These are phyloP conservation scores for Pemphigus obesinymphae DNA, from an alignment of 1,140 invertebrate genomes.

Conservation along the genomic window DNA sequence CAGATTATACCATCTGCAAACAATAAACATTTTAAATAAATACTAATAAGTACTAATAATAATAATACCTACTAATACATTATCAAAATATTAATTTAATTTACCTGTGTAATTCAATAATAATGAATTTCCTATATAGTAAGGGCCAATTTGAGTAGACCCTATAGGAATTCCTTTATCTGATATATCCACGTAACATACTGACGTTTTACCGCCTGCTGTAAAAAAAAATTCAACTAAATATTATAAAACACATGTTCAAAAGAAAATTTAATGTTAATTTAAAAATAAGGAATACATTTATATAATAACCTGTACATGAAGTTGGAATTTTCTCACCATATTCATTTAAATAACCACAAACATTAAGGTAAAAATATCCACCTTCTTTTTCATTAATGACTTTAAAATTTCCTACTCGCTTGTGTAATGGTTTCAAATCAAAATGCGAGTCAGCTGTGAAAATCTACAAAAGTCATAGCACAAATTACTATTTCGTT, in stretches of 20 bases:
- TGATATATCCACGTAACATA: slow-evolving; percentile 6
- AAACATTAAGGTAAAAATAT: slow-evolving; percentile 21
- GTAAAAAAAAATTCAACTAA: not conserved
- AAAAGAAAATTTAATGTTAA: not conserved
- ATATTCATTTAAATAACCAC: slow-evolving; percentile 27
- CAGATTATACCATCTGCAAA: not conserved
- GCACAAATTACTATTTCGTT: not conserved
- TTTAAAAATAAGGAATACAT: not conserved
- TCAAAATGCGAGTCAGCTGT: not conserved
- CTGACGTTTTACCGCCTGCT: slow-evolving; percentile 6
- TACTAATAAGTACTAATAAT: not conserved
- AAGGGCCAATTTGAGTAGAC: slow-evolving; percentile 13
- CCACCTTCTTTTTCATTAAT: not conserved
- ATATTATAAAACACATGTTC: not conserved
- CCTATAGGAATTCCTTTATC: slow-evolving; percentile 15
- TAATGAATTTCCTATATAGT: not conserved
- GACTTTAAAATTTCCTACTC: slow-evolving; percentile 3
- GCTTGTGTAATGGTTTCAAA: slow-evolving; percentile 25
- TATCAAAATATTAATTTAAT: not conserved
- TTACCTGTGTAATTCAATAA: slow-evolving; percentile 11
- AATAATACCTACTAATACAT: no score
- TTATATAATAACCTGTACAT: not conserved
- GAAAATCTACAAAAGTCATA: not conserved
- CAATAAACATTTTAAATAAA: not conserved
- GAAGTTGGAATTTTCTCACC: not conserved